These are phyloP conservation scores for Enteromius radiatus DNA, from an alignment of 2,797 vertebrate genomes.

Conservation along the genomic window DNA sequence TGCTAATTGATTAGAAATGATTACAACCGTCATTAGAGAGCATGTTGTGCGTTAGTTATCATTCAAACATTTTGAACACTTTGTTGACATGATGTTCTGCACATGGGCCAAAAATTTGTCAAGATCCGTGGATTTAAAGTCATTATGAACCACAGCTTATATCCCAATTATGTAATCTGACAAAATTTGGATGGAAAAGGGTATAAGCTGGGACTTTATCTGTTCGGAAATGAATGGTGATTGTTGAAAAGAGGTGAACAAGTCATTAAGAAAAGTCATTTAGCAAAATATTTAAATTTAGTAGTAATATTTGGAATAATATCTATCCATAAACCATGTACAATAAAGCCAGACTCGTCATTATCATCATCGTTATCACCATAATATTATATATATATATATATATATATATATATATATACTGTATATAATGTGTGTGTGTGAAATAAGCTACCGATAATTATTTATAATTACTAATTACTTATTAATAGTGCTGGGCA, in stretches of 20 bases:
- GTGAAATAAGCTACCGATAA: not conserved
- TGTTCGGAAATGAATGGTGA: not conserved
- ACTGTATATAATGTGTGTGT: not conserved
- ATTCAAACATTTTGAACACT: not conserved
- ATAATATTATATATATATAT: no score
- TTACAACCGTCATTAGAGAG: not conserved
- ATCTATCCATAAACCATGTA: not conserved
- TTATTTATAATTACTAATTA: not conserved
- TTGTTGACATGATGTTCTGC: not conserved
- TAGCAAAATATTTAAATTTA: not conserved
- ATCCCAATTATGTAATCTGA: not conserved
- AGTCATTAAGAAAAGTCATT: not conserved
- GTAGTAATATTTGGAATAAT: not conserved
- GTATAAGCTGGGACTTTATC: not conserved
- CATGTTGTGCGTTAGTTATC: not conserved
- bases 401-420: no score
- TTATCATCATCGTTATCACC: not conserved
- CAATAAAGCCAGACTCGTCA: not conserved
- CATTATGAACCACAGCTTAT: not conserved
- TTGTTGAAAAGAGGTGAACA: not conserved
- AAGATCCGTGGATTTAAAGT: not conserved
- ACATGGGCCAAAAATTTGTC: not conserved
- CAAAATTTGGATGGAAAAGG: not conserved
- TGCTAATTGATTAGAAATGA: conserved; percentile 1
- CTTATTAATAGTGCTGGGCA: no score